phyloP scores from a whole-genome alignment of 2,113 vertebrate species.

The Agelaius phoeniceus region DNA sequence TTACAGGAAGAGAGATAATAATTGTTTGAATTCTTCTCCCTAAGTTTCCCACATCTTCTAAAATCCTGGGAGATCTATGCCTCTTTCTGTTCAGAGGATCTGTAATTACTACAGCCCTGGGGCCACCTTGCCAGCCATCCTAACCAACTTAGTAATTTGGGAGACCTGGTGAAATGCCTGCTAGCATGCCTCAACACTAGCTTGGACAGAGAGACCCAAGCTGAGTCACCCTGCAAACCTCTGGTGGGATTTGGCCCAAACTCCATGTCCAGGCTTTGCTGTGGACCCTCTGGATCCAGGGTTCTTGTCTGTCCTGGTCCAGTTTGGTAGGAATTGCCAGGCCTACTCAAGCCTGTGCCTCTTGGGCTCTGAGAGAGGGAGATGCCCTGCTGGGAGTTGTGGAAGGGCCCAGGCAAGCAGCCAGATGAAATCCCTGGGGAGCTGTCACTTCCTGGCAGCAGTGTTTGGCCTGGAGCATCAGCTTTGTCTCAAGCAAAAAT shows the following conservation, averaged over 20 bases:
- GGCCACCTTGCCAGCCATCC: background rate
- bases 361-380: background rate
- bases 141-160: fast-evolving
- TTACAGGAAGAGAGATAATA: too few relatives aligned
- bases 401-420: background rate
- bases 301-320: background rate
- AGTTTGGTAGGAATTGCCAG: background rate
- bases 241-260: background rate
- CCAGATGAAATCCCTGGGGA: background rate
- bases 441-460: background rate
- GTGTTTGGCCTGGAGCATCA: background rate
- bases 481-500: background rate
- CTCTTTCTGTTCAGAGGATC: too few relatives aligned
- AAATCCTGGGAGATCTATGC: too few relatives aligned
- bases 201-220: background rate
- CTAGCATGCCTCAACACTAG: background rate
- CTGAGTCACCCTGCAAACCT: background rate
- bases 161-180: background rate
- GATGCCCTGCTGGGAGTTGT: background rate
- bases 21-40: too few relatives aligned
- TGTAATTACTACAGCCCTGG: background rate
- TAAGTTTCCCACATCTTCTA: too few relatives aligned
- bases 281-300: background rate
- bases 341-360: background rate
- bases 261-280: background rate